Base-by-base conservation (phyloP, 2,888 invertebrate genomes). In the Hofmannophila pseudospretella region DNA sequence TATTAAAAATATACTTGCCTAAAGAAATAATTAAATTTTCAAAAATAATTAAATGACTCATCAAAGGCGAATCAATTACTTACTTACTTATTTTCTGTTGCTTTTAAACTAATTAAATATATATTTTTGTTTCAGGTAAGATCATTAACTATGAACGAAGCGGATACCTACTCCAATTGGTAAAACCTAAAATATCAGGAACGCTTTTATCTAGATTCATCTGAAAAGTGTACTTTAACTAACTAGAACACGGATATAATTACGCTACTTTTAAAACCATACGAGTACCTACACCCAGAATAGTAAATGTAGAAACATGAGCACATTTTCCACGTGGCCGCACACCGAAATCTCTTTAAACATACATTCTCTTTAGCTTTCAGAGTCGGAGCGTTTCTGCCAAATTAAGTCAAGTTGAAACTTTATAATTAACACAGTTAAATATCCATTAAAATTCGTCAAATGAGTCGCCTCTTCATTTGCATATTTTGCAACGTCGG, bases 371-470 rank as follows among this genome's bases (percentile, higher is more conserved):
- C 49, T 47, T 55, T 49, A 46, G 50, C 48, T 42, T 29, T 32
- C 40, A 42, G 42, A 47, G 44, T 51, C 33, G 35, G 39, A 58
- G 42, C 50, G 43, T 53, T 58, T 58, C 51, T 45, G 42, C 50
- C 52, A 54, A 65, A 71, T 64, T 50, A 64, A 67, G 58, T 62
- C 52, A 62, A 69, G 64, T 63, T 58, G 45, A 68, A 80, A 76
- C 70, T 81, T 78, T 68, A 66, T 75, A 77, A 80, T 76, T 67
- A 76, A 73, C 72, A 74, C 70, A 68, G 75, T 77, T 81, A 80
- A 80, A 81, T 76, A 72, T 71, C 77, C 66, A 79, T 80, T 81
- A 76, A 81, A 81, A 77, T 80, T 80, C 67, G 76, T 76, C 74
- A 79, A 81, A 80, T 79, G 72, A 77, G 77, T 78, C 67, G 66